These are phyloP conservation scores for Agriopis marginaria DNA, from an alignment of 2,888 invertebrate genomes.

Conservation along the genomic window DNA sequence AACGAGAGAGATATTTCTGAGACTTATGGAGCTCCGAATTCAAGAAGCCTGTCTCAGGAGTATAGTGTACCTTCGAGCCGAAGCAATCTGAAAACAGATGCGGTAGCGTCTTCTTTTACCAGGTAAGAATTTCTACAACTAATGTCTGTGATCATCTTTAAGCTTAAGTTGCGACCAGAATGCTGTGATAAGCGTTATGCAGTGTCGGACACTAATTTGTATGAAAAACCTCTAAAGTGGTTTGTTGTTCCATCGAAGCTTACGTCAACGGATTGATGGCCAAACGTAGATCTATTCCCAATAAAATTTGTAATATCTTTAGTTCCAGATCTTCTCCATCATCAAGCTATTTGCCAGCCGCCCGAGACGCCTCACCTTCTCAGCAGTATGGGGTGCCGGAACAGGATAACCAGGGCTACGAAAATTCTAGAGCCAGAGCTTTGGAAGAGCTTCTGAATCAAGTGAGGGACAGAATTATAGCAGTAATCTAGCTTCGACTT, in stretches of 20 bases:
- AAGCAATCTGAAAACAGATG: constrained; percentile 65
- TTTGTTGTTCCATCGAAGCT: no score
- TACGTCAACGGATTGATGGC: no score
- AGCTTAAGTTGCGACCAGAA: no score
- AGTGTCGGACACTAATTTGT: no score
- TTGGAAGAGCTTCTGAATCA: constrained; percentile 64
- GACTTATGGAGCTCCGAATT: constrained; percentile 75
- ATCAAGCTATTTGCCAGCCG: constrained; percentile 59
- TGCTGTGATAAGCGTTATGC: no score
- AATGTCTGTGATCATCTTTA: not conserved
- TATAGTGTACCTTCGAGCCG: constrained; percentile 76
- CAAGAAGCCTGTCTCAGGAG: constrained; percentile 62
- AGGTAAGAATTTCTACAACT: constrained; percentile 49
- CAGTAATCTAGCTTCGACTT: no score
- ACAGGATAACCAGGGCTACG: constrained; percentile 65
- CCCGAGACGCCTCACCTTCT: constrained; percentile 66
- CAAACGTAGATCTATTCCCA: not conserved
- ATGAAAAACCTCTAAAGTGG: no score
- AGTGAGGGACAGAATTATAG: constrained; percentile 45
- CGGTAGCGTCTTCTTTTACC: constrained; percentile 60
- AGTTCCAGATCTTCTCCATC: constrained; percentile 60
- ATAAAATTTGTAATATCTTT: not conserved
- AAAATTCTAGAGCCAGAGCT: constrained; percentile 58
- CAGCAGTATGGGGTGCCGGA: constrained; percentile 74
- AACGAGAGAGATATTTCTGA: constrained; percentile 60